Conservation (phyloP, 2,113 vertebrate genomes). For the Eurystomus gularis region DNA sequence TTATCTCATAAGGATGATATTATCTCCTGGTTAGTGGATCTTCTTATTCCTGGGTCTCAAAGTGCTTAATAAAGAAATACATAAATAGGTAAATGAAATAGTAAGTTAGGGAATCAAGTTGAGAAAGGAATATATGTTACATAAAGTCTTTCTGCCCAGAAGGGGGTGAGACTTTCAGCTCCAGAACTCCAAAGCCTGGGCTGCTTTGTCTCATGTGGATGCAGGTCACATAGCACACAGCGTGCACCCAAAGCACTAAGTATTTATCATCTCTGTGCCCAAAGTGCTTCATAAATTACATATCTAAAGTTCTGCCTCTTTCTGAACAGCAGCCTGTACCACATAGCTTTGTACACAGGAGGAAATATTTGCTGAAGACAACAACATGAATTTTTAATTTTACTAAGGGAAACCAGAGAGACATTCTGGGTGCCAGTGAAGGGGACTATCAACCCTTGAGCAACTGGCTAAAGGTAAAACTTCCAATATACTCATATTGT, state of each 20-base stretch:
- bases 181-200: not conserved
- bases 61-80: not conserved
- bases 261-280: not conserved
- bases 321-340: not conserved
- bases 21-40: not conserved
- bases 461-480: not conserved
- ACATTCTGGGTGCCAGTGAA: not conserved
- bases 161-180: not conserved
- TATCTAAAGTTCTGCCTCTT: not conserved
- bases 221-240: not conserved
- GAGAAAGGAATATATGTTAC: not conserved
- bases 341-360: not conserved
- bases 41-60: not conserved
- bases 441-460: not conserved
- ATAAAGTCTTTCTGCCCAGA: not conserved
- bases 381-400: not conserved
- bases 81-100: not conserved
- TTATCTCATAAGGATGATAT: not conserved
- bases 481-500: not conserved
- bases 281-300: not conserved
- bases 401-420: not conserved
- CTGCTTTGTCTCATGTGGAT: not conserved
- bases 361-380: not conserved
- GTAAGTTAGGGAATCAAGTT: not conserved
- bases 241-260: not conserved